Conservation (phyloP, 2,888 invertebrate genomes). For the Argynnis bischoffii region DNA sequence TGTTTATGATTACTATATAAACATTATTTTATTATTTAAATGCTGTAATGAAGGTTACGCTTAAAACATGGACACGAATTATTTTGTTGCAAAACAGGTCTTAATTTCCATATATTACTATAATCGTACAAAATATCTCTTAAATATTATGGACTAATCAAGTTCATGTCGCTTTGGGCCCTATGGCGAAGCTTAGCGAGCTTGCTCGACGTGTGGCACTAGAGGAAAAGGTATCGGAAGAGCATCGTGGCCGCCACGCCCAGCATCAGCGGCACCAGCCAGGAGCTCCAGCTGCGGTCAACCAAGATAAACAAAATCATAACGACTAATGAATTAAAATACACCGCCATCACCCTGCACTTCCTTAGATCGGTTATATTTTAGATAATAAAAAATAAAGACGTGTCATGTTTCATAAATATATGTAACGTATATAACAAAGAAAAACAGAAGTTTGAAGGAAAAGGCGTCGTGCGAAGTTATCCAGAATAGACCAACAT, state of each 20-base stretch:
- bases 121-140: slow-evolving; percentile 7
- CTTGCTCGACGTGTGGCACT: slow-evolving; percentile 46
- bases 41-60: not conserved
- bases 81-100: not conserved
- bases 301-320: slow-evolving; percentile 24
- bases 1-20: not conserved
- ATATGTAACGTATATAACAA: too few species aligned
- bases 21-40: not conserved
- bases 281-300: slow-evolving; percentile 79
- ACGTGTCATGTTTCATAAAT: too few species aligned
- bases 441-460: too few species aligned
- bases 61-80: slow-evolving; percentile 1
- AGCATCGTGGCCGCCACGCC: slow-evolving; percentile 86
- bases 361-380: not conserved
- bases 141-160: slow-evolving; percentile 1
- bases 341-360: not conserved
- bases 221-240: slow-evolving; percentile 86
- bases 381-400: too few species aligned
- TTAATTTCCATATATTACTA: not conserved
- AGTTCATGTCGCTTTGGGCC: not conserved
- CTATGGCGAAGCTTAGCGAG: not conserved
- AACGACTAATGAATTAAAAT: not conserved
- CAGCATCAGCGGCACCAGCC: slow-evolving; percentile 86
- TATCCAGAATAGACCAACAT: not conserved
- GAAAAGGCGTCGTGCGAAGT: too few species aligned